Conservation (phyloP, 2,797 vertebrate species). For the Pangasius mekongensis region DNA sequence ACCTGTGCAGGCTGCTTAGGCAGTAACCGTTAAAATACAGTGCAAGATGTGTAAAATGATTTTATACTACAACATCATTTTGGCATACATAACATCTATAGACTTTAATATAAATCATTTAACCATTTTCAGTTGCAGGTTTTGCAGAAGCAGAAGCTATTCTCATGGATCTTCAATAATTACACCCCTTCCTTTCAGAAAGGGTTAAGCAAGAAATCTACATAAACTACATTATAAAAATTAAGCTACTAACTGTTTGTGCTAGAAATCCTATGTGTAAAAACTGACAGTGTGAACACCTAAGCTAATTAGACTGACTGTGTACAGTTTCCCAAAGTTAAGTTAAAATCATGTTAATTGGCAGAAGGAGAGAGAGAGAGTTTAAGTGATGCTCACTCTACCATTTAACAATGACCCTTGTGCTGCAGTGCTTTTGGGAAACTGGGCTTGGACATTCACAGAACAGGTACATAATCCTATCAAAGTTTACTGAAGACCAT, state of each 20-base stretch:
- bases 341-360: not conserved
- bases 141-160: not conserved
- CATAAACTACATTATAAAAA: not conserved
- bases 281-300: not conserved
- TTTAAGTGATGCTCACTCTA: not conserved
- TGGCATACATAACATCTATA: slow-evolving; percentile 37
- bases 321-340: slow-evolving; percentile 1
- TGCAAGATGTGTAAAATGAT: slow-evolving; percentile 24
- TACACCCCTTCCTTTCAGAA: slow-evolving; percentile 4
- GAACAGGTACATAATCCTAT: not conserved
- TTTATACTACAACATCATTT: slow-evolving; percentile 20
- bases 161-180: not conserved
- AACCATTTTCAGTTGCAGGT: slow-evolving; percentile 44
- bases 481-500: not conserved
- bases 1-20: not conserved
- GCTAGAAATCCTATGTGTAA: not conserved
- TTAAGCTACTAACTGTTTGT: not conserved
- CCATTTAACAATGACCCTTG: slow-evolving; percentile 13
- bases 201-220: slow-evolving; percentile 3
- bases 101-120: slow-evolving; percentile 58
- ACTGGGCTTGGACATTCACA: not conserved
- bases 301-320: slow-evolving; percentile 10
- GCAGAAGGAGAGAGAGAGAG: not conserved
- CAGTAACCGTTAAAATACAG: not conserved
- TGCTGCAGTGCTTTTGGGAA: slow-evolving; percentile 1